Percentiles rank a stretch among this genome's conserved stretches.
These are phyloP conservation scores for Micronisus gabar DNA, from an alignment of 2,113 vertebrate species.

Conservation along the genomic window DNA sequence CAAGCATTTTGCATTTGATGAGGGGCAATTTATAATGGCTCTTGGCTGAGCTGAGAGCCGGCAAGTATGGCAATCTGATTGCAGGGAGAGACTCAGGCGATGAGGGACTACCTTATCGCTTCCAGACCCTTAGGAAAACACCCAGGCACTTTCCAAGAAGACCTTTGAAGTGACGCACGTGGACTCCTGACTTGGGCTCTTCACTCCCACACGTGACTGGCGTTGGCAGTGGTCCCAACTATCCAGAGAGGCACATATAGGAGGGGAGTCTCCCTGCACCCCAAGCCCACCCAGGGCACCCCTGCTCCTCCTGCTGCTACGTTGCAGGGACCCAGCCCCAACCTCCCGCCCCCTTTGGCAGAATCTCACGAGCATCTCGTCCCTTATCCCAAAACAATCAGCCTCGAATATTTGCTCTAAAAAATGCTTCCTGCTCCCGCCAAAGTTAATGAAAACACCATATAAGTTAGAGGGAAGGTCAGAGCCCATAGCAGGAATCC, in stretches of 20 bases:
- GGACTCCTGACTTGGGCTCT: neutral
- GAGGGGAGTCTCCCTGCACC: neutral
- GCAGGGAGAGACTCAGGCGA: neutral
- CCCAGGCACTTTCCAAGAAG: neutral
- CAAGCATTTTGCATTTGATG: slow-evolving; percentile 22
- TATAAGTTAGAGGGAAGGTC: neutral
- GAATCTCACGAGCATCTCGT: neutral
- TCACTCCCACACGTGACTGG: accelerated
- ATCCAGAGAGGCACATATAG: accelerated
- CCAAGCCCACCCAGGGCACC: accelerated
- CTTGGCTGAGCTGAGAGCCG: neutral
- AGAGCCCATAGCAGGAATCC: neutral
- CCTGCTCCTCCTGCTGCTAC: neutral
- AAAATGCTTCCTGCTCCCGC: accelerated
- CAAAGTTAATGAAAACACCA: neutral
- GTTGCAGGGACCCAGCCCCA: neutral
- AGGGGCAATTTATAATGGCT: slow-evolving; percentile 1
- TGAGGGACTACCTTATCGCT: neutral
- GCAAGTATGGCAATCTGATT: neutral
- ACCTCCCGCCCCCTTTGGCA: accelerated
- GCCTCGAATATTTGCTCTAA: neutral
- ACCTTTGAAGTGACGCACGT: neutral
- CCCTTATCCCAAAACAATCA: neutral
- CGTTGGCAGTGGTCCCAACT: neutral
- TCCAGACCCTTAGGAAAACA: neutral